Conservation (phyloP, 1,140 invertebrate species). For the Rhagoletis pomonella region DNA sequence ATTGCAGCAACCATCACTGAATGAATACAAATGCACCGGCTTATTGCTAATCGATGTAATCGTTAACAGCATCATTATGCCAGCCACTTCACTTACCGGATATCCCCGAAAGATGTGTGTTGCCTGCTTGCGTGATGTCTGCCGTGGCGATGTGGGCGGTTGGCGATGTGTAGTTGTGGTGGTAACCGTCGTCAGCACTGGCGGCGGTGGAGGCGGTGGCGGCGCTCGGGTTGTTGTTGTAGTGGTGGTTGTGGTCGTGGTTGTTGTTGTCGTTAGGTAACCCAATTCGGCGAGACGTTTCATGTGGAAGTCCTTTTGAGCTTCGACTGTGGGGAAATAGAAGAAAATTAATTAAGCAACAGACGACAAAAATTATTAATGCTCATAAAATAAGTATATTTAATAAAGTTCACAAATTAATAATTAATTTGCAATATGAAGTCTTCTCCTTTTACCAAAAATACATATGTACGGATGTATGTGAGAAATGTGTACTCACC, state of each 20-base stretch:
- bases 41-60: conserved; percentile 19
- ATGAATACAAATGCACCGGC: too few relatives aligned
- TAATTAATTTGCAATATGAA: background rate
- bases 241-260: conserved; percentile 72
- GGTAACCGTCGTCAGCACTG: conserved; percentile 64
- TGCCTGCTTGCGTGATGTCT: conserved; percentile 66
- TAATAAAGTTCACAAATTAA: background rate
- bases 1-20: too few relatives aligned
- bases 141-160: conserved; percentile 60
- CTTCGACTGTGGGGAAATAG: conserved; percentile 80
- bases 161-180: conserved; percentile 66
- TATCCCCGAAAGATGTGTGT: conserved; percentile 64
- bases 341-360: background rate
- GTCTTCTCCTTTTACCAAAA: too few relatives aligned
- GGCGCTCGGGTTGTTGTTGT: conserved; percentile 67
- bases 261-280: conserved; percentile 75
- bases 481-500: conserved; percentile 78
- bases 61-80: background rate
- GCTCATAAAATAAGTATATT: background rate
- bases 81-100: conserved; percentile 29
- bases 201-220: conserved; percentile 64
- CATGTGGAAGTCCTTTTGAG: conserved; percentile 90
- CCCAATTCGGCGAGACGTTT: conserved; percentile 77
- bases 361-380: background rate
- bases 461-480: background rate